A percentile compares a stretch with the other conserved stretches of the same genome.
These are phyloP conservation scores for Tiliacea aurago DNA, from an alignment of 2,888 invertebrate species.

Conservation along the genomic window DNA sequence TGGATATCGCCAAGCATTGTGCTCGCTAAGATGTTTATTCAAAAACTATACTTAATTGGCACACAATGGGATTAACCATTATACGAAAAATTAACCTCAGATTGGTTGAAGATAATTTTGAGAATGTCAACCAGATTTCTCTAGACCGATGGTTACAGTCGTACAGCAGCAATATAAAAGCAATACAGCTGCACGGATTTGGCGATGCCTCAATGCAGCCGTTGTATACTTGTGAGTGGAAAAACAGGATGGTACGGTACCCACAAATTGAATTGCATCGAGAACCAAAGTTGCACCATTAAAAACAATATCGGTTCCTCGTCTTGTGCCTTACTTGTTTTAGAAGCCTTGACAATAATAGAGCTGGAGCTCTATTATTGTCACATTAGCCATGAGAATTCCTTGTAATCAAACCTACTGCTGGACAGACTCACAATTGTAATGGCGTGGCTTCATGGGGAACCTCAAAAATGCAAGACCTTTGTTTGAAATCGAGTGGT, in stretches of 20 bases:
- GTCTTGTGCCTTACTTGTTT: too few relatives aligned
- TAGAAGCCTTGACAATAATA: too few relatives aligned
- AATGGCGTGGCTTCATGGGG: too few relatives aligned
- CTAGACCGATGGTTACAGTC: too few relatives aligned
- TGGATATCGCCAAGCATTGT: background rate
- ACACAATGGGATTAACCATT: constrained; percentile 22
- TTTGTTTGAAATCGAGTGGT: constrained; percentile 46
- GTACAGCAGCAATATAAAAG: too few relatives aligned
- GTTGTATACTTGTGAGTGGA: too few relatives aligned
- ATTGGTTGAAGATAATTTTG: constrained; percentile 30
- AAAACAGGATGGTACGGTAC: too few relatives aligned
- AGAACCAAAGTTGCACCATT: background rate
- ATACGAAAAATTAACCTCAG: constrained; percentile 15
- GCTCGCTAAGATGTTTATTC: constrained; percentile 10
- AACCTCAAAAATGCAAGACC: constrained; percentile 43
- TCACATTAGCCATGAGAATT: constrained; percentile 36
- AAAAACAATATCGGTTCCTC: background rate
- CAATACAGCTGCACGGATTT: too few relatives aligned
- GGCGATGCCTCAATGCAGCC: too few relatives aligned
- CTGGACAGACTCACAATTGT: constrained; percentile 55
- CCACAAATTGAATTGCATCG: too few relatives aligned
- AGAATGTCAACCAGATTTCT: constrained; percentile 4
- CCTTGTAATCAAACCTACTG: constrained; percentile 22
- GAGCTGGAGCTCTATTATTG: background rate
- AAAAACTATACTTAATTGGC: constrained; percentile 5